A percentile compares a stretch with the other conserved stretches of the same genome.
These are phyloP conservation scores for Semnornis frantzii DNA, from an alignment of 2,113 vertebrate genomes.

Conservation along the genomic window DNA sequence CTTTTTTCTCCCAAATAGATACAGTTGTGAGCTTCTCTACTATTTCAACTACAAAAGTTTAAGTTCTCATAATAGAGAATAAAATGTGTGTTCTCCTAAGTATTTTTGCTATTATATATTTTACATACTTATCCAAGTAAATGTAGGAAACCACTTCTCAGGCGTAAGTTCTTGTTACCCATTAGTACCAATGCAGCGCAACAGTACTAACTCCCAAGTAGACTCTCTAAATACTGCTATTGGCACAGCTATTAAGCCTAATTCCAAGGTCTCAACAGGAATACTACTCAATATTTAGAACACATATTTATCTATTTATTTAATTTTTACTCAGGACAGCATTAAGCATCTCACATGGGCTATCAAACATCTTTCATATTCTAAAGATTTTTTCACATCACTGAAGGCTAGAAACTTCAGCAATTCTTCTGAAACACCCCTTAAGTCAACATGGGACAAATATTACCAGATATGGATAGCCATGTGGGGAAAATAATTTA, in stretches of 20 bases:
- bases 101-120: background rate
- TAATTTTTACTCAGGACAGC: background rate
- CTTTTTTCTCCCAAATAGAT: background rate
- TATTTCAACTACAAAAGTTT: background rate
- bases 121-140: background rate
- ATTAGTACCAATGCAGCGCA: background rate
- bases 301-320: background rate
- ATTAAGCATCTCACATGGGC: background rate
- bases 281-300: background rate
- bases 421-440: background rate
- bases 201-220: background rate
- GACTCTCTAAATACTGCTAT: background rate
- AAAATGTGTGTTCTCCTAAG: background rate
- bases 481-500: background rate
- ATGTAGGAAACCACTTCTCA: background rate
- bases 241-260: background rate
- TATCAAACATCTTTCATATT: background rate
- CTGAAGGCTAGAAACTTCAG: background rate
- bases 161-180: background rate
- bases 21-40: background rate
- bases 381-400: background rate
- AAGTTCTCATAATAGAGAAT: background rate
- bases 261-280: accelerated
- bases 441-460: background rate
- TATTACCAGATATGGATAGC: background rate